Evolutionary conservation across 1,140 invertebrate species (phyloP).

Genomic region (Conopomorpha cramerella): DNA sequence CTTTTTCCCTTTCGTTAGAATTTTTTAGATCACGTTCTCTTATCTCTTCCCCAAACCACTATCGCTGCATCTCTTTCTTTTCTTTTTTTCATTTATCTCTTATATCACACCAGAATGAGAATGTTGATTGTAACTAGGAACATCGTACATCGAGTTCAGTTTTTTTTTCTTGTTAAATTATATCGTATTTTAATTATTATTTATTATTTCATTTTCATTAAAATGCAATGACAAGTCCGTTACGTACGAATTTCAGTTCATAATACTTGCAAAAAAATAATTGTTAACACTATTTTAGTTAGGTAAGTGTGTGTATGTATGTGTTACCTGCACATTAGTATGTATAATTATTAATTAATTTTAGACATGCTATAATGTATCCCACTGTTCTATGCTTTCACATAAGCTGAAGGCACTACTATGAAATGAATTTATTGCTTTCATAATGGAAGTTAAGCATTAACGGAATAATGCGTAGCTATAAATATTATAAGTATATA

Average conservation of each 20-base stretch:
- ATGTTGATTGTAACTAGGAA: slow-evolving; percentile 44
- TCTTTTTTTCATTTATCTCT: slow-evolving; percentile 26
- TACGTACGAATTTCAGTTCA: slow-evolving; percentile 40
- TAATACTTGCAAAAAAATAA: too few relatives aligned
- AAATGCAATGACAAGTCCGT: slow-evolving; percentile 55
- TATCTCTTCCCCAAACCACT: too few relatives aligned
- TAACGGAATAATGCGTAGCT: slow-evolving; percentile 46
- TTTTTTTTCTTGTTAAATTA: slow-evolving; percentile 41
- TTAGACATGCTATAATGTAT: slow-evolving; percentile 45
- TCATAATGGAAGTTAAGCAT: slow-evolving; percentile 42
- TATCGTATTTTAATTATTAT: too few relatives aligned
- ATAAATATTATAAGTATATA: too few relatives aligned
- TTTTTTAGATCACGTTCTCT: too few relatives aligned
- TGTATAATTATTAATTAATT: too few relatives aligned
- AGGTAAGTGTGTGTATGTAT: too few relatives aligned
- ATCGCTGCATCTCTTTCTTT: slow-evolving; percentile 23
- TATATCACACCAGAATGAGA: slow-evolving; percentile 37
- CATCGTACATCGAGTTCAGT: slow-evolving; percentile 36
- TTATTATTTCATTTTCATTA: too few relatives aligned
- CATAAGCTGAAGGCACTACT: slow-evolving; percentile 57
- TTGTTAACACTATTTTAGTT: too few relatives aligned
- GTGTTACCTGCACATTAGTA: too few relatives aligned
- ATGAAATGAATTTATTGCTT: slow-evolving; percentile 52
- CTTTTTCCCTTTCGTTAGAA: too few relatives aligned
- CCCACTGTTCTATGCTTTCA: slow-evolving; percentile 31